A percentile compares a stretch with the other conserved stretches of the same genome.
phyloP scores from a whole-genome alignment of 2,888 invertebrate genomes.

The Synanthedon vespiformis region DNA sequence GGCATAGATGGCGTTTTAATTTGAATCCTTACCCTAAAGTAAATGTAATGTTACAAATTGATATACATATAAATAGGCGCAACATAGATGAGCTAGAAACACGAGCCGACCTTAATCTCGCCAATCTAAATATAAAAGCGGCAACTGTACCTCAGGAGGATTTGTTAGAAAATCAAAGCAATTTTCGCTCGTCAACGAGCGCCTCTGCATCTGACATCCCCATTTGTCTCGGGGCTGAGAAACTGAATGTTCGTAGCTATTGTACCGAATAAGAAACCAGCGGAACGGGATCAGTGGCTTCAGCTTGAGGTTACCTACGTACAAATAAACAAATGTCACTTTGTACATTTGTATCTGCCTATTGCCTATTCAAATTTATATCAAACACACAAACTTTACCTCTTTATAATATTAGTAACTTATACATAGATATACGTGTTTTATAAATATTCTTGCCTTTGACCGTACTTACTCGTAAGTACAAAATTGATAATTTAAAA shows the following conservation, averaged over 20 bases:
- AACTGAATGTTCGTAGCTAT: constrained; percentile 12
- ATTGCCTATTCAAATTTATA: too few relatives aligned
- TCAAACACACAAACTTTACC: too few relatives aligned
- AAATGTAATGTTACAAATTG: too few relatives aligned
- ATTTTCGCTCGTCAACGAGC: constrained; percentile 39
- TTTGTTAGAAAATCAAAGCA: constrained; percentile 43
- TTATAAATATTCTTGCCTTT: too few relatives aligned
- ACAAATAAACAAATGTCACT: not conserved
- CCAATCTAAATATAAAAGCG: constrained; percentile 19
- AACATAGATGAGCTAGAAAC: not conserved
- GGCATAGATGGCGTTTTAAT: too few relatives aligned
- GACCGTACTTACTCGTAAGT: too few relatives aligned
- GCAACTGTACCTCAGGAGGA: constrained; percentile 23
- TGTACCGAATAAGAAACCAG: constrained; percentile 20
- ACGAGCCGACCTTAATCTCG: constrained; percentile 1
- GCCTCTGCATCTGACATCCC: constrained; percentile 36
- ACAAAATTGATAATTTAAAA: too few relatives aligned
- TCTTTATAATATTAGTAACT: too few relatives aligned
- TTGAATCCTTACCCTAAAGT: too few relatives aligned
- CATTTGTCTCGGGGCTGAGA: constrained; percentile 36
- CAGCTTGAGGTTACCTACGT: not conserved
- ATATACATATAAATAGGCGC: too few relatives aligned
- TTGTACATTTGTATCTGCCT: too few relatives aligned
- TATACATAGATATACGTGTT: too few relatives aligned
- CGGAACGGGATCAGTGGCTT: constrained; percentile 14